Evolutionary conservation across 2,888 invertebrate species (phyloP).

Genomic region (Lasioglossum oenotherae): DNA sequence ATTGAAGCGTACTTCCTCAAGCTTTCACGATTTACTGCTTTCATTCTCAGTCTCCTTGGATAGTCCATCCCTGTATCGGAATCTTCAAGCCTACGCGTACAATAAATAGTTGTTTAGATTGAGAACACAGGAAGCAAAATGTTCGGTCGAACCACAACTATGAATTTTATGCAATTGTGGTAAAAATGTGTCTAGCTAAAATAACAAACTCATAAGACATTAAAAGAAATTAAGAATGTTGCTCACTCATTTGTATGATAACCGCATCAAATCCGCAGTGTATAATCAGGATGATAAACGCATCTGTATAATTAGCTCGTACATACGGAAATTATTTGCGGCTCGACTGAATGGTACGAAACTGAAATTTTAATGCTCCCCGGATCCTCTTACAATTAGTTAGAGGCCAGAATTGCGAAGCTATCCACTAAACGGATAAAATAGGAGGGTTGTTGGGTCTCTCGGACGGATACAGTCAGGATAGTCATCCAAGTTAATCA

Average conservation of each 20-base stretch:
- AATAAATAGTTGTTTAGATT: not conserved
- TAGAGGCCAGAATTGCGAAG: not conserved
- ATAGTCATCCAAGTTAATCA: conserved; percentile 30
- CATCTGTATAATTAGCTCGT: not conserved
- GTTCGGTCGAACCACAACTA: not conserved
- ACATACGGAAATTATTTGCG: not conserved
- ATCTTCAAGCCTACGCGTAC: not conserved
- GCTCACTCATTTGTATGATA: not conserved
- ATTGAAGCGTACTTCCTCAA: not conserved
- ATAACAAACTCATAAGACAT: too few species aligned
- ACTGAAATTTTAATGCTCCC: not conserved
- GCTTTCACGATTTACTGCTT: not conserved
- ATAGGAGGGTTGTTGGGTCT: not conserved
- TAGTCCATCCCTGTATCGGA: not conserved
- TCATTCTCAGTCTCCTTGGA: not conserved
- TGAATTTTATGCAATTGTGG: too few species aligned
- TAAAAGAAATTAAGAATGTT: too few species aligned
- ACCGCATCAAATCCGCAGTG: not conserved
- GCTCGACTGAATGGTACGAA: not conserved
- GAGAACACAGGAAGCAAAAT: not conserved
- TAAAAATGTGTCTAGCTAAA: too few species aligned
- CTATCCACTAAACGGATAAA: not conserved
- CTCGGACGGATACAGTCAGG: not conserved
- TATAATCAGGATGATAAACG: not conserved
- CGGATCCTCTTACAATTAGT: conserved; percentile 6